These are phyloP conservation scores for Cataglyphis hispanica DNA, from an alignment of 1,140 invertebrate species.

Conservation along the genomic window DNA sequence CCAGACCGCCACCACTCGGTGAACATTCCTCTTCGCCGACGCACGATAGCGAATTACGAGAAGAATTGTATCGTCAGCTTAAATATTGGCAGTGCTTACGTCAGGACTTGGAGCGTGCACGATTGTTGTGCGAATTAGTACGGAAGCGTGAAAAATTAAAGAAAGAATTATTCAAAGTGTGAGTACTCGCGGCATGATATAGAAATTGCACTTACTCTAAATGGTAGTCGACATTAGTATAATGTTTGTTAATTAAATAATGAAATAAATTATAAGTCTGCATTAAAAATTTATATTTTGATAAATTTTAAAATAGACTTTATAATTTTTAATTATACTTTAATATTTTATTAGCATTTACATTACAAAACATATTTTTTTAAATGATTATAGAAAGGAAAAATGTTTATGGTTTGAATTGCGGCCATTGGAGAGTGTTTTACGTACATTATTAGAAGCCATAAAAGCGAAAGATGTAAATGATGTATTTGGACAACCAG, in stretches of 20 bases:
- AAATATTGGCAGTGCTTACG: conserved; percentile 98
- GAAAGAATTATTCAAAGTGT: conserved; percentile 93
- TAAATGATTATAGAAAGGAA: conserved; percentile 88
- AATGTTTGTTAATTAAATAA: not conserved
- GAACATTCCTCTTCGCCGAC: conserved; percentile 83
- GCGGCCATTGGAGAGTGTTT: conserved; percentile 92
- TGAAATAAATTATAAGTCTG: not conserved
- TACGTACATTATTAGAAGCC: conserved; percentile 92
- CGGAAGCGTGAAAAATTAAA: conserved; percentile 98
- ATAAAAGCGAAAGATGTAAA: conserved; percentile 93
- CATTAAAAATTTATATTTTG: not conserved
- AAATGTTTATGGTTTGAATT: conserved; percentile 93
- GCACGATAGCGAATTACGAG: conserved; percentile 86
- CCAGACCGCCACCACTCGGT: conserved; percentile 83
- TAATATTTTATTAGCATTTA: too few species aligned
- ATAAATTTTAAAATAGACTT: too few species aligned
- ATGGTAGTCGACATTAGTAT: not conserved
- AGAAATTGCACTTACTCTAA: not conserved
- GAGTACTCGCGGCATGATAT: conserved; percentile 52
- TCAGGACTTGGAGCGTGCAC: conserved; percentile 97
- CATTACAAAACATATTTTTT: too few species aligned
- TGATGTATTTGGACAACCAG: conserved; percentile 97
- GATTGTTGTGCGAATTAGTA: conserved; percentile 97
- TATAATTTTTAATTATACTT: too few species aligned
- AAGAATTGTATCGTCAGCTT: conserved; percentile 93